Base-by-base conservation (phyloP, 23 tunicate species). In the Trididemnum nubilum region DNA sequence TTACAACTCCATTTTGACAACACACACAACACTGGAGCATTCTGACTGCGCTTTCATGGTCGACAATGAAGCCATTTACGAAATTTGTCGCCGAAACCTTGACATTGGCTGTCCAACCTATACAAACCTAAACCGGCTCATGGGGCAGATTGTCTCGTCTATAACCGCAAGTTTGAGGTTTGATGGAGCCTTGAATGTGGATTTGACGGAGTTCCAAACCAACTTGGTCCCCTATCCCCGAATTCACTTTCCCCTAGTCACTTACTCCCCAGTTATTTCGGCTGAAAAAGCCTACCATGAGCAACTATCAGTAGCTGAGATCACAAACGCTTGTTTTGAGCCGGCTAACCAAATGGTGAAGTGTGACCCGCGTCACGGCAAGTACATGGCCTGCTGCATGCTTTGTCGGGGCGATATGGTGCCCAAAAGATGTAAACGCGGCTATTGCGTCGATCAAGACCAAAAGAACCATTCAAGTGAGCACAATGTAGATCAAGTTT, bases 311-410 rank as follows among this genome's bases (percentile, higher is more conserved):
- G 59, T 51, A 18, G 59, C 19, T 51, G 59, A 51, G 59, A 51
- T 51, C 59, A 90, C 96, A 24, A 82, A 83, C 71, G 87, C 96
- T 0, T 90, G 96, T 59, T 90, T 90, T 34, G 96, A 90, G 64
- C 96, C 96, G 29, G 75, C 76, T 26, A 90, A 90, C 72, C 96
- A 90, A 82, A 85, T 90, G 96, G 96, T 90, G 39, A 90, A 90
- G 77, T 90, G 96, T 51, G 96, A 90, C 69, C 96, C 96, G 2
- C 90, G 96, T n/a, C 91, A 86, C 79, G 96, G 96, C 34, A 90
- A 90, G 40, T 90, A 90, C 79, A 90, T 90, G 96, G 96, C 96
- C 23, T 90, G 96, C 79, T 90, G 96, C 58, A 65, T 90, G 90
- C 71, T 90, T n/a, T n/a, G n/a, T n/a, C n/a, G n/a, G n/a, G n/a